Conservation (phyloP, 2,888 invertebrate genomes). For the Thysanoteuthis rhombus region DNA sequence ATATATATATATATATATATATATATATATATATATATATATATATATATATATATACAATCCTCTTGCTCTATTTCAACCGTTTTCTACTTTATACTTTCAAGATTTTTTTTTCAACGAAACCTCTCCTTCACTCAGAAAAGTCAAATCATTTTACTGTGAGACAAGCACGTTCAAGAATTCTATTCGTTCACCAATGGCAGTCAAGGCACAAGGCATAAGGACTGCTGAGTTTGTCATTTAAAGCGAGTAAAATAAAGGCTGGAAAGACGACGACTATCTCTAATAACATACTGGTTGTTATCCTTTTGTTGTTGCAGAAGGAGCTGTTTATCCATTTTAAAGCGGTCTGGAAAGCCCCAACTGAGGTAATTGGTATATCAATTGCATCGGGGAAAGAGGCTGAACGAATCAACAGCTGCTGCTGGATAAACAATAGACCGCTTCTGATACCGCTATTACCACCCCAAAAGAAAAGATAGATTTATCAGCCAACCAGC, state of each 20-base stretch:
- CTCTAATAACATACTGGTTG: neutral
- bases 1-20: no score
- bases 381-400: neutral
- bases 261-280: neutral
- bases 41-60: no score
- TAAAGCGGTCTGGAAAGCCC: neutral
- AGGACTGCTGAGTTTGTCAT: neutral
- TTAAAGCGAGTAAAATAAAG: neutral
- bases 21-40: no score
- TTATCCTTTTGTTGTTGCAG: neutral
- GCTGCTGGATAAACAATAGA: neutral
- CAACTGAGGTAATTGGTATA: neutral
- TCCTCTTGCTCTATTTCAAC: no score
- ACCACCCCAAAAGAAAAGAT: neutral
- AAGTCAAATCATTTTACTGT: no score
- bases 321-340: neutral
- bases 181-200: neutral
- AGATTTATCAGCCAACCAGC: neutral
- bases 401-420: neutral
- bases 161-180: no score
- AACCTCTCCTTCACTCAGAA: no score
- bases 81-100: no score
- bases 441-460: neutral
- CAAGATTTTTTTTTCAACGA: no score
- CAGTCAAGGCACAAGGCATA: neutral